Base-by-base conservation (phyloP, 2,797 vertebrate species). In the Bradypodion pumilum region DNA sequence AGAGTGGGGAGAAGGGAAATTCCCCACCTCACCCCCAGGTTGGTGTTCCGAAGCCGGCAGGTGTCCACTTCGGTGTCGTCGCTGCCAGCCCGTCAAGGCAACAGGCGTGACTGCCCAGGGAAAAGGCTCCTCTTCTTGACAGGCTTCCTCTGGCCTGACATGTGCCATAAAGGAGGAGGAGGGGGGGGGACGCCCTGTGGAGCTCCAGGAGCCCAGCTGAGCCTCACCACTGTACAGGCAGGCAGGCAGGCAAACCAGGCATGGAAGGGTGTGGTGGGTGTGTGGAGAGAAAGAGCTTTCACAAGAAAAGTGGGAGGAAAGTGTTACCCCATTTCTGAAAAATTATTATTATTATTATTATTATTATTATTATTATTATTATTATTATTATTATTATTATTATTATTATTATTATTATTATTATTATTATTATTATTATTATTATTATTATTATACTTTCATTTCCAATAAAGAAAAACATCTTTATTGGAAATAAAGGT, bases 111-210 rank as follows among this genome's bases (percentile, higher is more conserved):
- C 69, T 68, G 62, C 69, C 81, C 62, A 68, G 62, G 62, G 69
- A 80, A 74, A 85, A 68, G 78, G 32, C 84, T 59, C 65, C 72
- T 62, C 74, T 84, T 62, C 74, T 84, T 79, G 81, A 86, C 81
- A 86, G 81, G 25, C 80, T 46, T 60, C 49, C 80, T 68, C 60
- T 46, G 66, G 63, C 63, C 49, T 49, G 21, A 62, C n/a, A n/a
- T 35, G 40, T 40, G 46, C 76, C 46, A 68, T 69, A 75, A 69
- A 52, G 44, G 13, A 74, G 27, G 60, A 52, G 35, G n/a, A n/a
- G n/a, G n/a, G 13, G 74, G 27, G 46, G 62, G 59, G 42, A 70
- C 46, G 60, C n/a, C 84, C 52, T 59, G 63, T 5, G 32, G 78
- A 70, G 63, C 27, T 81, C 40, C 52, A 60, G 78, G 32, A 69